Percentiles rank a stretch among this genome's conserved stretches.
Conservation (phyloP, 2,888 invertebrate genomes). For the Himalopsyche tibetana region DNA sequence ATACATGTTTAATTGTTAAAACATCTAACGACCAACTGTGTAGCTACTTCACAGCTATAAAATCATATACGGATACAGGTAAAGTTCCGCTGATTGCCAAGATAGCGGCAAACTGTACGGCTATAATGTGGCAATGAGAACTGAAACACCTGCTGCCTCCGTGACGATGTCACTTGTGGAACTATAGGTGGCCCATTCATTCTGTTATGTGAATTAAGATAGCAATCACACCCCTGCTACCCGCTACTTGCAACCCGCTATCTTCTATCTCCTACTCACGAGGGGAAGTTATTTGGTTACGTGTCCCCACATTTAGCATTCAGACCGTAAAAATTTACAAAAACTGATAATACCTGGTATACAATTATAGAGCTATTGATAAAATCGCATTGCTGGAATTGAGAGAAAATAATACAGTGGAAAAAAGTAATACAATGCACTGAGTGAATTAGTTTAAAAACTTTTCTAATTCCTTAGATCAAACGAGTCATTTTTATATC, state of each 20-base stretch:
- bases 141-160: slow-evolving; percentile 62
- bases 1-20: background rate
- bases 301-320: background rate
- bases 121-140: slow-evolving; percentile 54
- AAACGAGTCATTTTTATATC: no score
- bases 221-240: slow-evolving; percentile 60
- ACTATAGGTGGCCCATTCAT: slow-evolving; percentile 54
- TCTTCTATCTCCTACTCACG: background rate
- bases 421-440: no score
- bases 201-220: slow-evolving; percentile 64
- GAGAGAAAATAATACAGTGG: background rate
- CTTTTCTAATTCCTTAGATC: no score
- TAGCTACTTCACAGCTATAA: background rate
- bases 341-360: background rate
- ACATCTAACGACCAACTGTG: background rate
- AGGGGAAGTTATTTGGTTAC: slow-evolving; percentile 16
- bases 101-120: slow-evolving; percentile 41
- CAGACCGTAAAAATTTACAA: background rate
- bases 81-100: slow-evolving; percentile 48
- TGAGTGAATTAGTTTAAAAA: no score
- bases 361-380: background rate
- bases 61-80: background rate
- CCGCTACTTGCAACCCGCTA: background rate
- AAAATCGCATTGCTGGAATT: background rate
- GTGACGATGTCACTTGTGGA: slow-evolving; percentile 53